phyloP scores from a whole-genome alignment of 1,140 invertebrate genomes.

The Diuraphis noxia region DNA sequence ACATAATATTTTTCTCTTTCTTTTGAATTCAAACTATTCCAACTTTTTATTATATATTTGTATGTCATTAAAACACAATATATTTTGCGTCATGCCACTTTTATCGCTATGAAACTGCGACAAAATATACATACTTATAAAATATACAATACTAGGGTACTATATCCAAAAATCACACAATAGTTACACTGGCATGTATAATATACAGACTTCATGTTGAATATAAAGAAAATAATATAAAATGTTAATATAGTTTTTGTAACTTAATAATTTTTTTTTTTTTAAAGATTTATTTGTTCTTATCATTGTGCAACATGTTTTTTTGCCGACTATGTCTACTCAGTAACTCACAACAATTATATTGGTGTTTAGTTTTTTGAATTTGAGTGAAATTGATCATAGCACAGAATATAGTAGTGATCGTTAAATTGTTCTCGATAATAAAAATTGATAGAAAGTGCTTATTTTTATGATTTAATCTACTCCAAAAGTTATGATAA shows the following conservation, averaged over 20 bases:
- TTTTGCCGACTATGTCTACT: no score
- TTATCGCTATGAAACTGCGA: neutral
- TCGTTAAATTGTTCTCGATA: neutral
- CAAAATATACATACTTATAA: neutral
- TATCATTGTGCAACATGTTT: neutral
- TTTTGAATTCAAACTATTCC: neutral
- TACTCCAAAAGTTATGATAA: neutral
- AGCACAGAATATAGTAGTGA: neutral
- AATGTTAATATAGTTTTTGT: neutral
- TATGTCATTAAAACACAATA: neutral
- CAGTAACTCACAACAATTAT: no score
- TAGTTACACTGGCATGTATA: neutral
- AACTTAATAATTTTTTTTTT: neutral
- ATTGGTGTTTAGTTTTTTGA: neutral
- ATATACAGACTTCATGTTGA: neutral
- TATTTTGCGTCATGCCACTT: neutral
- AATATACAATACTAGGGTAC: neutral
- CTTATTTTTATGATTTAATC: neutral
- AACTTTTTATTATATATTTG: constrained; percentile 3
- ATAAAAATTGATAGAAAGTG: neutral
- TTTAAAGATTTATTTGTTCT: neutral
- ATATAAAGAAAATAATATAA: neutral
- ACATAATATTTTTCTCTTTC: neutral
- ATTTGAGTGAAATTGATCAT: neutral
- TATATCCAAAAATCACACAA: no score